phyloP scores from a whole-genome alignment of 92 coral and sea anemone species.

The Desmophyllum pertusum region DNA sequence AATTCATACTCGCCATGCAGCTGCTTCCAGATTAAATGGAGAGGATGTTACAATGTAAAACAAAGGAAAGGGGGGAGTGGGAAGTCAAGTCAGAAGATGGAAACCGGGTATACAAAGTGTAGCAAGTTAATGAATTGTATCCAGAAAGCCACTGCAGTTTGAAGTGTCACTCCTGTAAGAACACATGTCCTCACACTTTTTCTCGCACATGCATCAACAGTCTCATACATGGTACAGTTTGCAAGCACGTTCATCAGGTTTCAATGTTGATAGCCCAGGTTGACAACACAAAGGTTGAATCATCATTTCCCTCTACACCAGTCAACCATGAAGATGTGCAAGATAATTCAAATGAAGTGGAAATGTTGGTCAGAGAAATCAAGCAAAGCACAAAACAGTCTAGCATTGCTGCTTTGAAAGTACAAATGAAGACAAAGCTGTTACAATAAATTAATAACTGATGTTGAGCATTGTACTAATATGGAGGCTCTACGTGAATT shows the following conservation, averaged over 20 bases:
- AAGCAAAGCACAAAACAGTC: constrained; percentile 1
- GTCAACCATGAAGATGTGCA: not conserved
- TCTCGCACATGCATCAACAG: constrained; percentile 44
- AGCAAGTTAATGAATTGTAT: constrained; percentile 2
- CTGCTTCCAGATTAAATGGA: constrained; percentile 26
- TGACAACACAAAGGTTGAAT: not conserved
- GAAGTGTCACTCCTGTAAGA: constrained; percentile 11
- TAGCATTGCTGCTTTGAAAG: constrained; percentile 1
- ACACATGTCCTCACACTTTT: constrained; percentile 41
- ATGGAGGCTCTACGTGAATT: constrained; percentile 33
- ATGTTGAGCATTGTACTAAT: constrained; percentile 36
- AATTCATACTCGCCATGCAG: constrained; percentile 34
- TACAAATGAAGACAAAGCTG: constrained; percentile 24
- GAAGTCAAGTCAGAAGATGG: not conserved
- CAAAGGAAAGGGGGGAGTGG: constrained; percentile 1
- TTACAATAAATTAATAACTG: constrained; percentile 30
- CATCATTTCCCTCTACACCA: constrained; percentile 1
- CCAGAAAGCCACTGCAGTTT: constrained; percentile 11
- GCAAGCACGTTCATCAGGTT: constrained; percentile 51
- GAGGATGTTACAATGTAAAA: not conserved
- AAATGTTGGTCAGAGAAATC: not conserved
- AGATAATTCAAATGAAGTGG: constrained; percentile 7
- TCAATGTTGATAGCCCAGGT: not conserved
- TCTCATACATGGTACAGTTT: constrained; percentile 38
- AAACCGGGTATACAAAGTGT: not conserved